Base-by-base conservation (phyloP, 2,113 vertebrate species). In the Ascaphus truei region DNA sequence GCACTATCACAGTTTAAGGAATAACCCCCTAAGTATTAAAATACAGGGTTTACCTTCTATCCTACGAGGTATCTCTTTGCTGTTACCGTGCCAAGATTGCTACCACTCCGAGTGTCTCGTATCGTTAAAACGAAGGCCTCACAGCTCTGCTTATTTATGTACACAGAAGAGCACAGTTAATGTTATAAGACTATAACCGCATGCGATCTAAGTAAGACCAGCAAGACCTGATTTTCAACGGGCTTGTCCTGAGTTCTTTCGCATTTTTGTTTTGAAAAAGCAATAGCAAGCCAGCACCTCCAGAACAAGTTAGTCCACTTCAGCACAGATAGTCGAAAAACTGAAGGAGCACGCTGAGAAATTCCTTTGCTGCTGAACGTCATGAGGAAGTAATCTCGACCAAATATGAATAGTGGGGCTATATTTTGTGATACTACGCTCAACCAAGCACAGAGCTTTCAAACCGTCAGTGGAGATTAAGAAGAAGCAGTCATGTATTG, bases 331-430 rank as follows among this genome's bases (percentile, higher is more conserved):
- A 45, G 23, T 13, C 30, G 25, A 16, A 43, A n/a, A 27, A 20
- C 34, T 9, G 15, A 26, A 60, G 36, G 13, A 12, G 11, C 11
- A 10, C 9, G n/a, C 23, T 23, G 23, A 30, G 25, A 45, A 25
- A 45, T 61, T 61, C 58, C 37, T 10, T 1, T 4, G 20, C 27
- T 27, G 11, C 9, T 26, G 26, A 58, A n/a, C 52, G 37, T 57
- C 53, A 68, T 18, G 2, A 68, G 65, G 65, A 68, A 68, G 65
- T 68, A 13, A 20, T 34, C n/a, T 6, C 53, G 34, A 20, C 47
- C 25, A 36, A 56, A 12, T 58, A 16, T 68, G 65, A 36, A 13
- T 56, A 36, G 53, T 43, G 29, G 12, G 10, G 25, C 37, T 30
- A 13, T 13, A 11, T 25, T 51, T 29, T 6, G n/a, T n/a, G n/a